Conservation (phyloP, 2,797 vertebrate species). For the Scolopax rusticola region DNA sequence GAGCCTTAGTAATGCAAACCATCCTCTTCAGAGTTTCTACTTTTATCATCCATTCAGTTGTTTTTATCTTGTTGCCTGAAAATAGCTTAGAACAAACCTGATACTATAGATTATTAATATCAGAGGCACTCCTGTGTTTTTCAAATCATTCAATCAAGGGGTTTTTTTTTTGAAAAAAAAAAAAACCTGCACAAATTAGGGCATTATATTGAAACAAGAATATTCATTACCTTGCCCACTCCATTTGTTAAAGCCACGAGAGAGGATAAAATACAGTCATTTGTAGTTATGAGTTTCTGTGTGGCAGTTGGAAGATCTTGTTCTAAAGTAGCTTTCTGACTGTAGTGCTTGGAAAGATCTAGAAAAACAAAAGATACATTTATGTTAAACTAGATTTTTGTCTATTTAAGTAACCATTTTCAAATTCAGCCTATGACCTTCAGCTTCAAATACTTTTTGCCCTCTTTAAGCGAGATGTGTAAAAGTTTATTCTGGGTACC, state of each 20-base stretch:
- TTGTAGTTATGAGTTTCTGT: slow-evolving; percentile 95
- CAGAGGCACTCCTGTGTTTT: neutral
- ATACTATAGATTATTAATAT: neutral
- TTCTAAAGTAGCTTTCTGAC: slow-evolving; percentile 92
- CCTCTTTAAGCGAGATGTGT: neutral
- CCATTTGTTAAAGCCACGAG: slow-evolving; percentile 88
- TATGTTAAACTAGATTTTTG: neutral
- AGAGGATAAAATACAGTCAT: slow-evolving; percentile 95
- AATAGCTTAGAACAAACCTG: neutral
- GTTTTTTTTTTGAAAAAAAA: neutral
- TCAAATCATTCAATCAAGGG: neutral
- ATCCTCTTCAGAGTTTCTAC: neutral
- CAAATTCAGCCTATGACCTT: neutral
- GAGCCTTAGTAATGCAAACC: neutral
- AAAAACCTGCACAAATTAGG: neutral
- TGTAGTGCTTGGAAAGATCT: slow-evolving; percentile 96
- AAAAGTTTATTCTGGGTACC: neutral
- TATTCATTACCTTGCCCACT: slow-evolving; percentile 88
- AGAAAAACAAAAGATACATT: slow-evolving; percentile 6
- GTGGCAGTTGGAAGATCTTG: slow-evolving; percentile 92
- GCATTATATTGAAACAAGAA: neutral
- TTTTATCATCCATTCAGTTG: neutral
- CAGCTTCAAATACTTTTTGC: neutral
- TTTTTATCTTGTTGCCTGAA: neutral
- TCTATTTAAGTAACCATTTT: neutral